Evolutionary conservation across 2,113 vertebrate species (phyloP).

Genomic region (Callaeas wilsoni): DNA sequence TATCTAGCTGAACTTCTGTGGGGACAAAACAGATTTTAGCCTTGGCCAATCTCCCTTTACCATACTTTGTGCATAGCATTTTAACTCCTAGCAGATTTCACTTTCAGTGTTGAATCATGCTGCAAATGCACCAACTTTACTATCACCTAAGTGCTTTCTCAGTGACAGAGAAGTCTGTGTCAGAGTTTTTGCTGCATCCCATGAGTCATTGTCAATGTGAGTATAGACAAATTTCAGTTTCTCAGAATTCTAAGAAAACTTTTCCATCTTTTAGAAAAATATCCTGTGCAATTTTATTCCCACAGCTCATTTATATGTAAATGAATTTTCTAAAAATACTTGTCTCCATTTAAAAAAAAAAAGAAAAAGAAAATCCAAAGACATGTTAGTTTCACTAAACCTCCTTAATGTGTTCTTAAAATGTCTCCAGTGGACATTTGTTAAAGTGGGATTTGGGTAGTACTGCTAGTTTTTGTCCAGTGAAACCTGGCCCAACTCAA

Average conservation of each 20-base stretch:
- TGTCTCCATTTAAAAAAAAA: neutral
- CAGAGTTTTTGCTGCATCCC: neutral
- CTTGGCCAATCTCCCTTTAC: neutral
- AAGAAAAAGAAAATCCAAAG: neutral
- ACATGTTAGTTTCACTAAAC: neutral
- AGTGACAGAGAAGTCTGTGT: neutral
- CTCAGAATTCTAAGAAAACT: neutral
- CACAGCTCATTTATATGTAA: rapidly evolving
- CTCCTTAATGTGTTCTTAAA: neutral
- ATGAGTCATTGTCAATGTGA: neutral
- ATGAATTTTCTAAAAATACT: neutral
- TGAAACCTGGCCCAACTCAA: neutral
- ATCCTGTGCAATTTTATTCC: neutral
- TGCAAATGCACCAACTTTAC: neutral
- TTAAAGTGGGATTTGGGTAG: neutral
- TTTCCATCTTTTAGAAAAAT: neutral
- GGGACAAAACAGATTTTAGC: neutral
- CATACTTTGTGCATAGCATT: neutral
- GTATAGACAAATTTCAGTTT: neutral
- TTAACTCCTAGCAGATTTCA: neutral
- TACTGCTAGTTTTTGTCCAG: neutral
- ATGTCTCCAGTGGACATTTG: neutral
- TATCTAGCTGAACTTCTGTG: neutral
- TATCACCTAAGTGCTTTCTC: neutral
- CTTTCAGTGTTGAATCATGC: neutral